Base-by-base conservation (phyloP, 2,888 invertebrate species). In the Xestia sexstrigata region DNA sequence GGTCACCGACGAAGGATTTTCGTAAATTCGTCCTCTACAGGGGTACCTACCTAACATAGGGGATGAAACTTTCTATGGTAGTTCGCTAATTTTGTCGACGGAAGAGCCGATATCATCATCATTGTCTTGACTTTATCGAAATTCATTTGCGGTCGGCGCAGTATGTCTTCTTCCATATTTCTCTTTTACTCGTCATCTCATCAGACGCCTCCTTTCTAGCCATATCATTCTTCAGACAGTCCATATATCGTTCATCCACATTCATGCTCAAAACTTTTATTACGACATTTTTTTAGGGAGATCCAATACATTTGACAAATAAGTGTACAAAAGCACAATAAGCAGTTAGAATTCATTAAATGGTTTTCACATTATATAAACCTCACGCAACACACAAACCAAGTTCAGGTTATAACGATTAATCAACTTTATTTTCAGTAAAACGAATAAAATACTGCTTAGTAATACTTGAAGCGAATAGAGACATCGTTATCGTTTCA, bases 401-500 rank as follows among this genome's bases (percentile, higher is more conserved):
- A 65, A n/a, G n/a, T 65, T 7, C 23, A 63, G 23, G 62, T 63
- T 30, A 42, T 1, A 42, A 65, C 8, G 42, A n/a, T 26, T 42
- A 42, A 1, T 42, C n/a, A 42, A 58, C 30, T 58, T 39, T 30
- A 49, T 63, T 58, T 75, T 52, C 39, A 63, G 39, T 49, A 26
- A 52, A 35, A 60, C 26, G 1, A 58, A 35, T 26, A 26, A 58
- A 69, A 69, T n/a, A 55, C 17, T 42, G 15, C 15, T 26, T 52
- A 69, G n/a, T 7, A 66, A 39, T 7, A 70, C 60, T 35, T 26
- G 45, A 75, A 71, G 52, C 20, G 45, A 70, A 67, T 67, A 5
- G 13, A 66, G 26, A 62, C 77, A 52, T 52, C 49, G 17, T 69
- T 68, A n/a, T 55, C 55, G 45, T 75, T 49, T 58, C 49, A 35